phyloP scores from a whole-genome alignment of 1,140 invertebrate genomes.

The Dendrolimus kikuchii region DNA sequence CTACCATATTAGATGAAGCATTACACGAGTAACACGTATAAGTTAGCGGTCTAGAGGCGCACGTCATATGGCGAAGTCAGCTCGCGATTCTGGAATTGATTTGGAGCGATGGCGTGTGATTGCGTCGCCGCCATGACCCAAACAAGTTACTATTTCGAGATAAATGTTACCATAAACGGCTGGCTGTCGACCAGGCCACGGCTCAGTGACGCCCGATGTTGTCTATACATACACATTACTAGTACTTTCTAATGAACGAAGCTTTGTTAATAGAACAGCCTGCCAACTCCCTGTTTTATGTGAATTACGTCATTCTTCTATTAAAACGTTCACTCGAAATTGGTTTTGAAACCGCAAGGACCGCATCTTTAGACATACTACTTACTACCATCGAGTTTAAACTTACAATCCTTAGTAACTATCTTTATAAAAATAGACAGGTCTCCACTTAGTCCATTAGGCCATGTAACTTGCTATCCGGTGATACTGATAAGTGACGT shows the following conservation, averaged over 20 bases:
- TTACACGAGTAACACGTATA: too few relatives aligned
- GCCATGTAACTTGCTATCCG: too few relatives aligned
- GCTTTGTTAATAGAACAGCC: slow-evolving; percentile 8
- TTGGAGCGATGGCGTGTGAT: slow-evolving; percentile 54
- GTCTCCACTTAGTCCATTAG: too few relatives aligned
- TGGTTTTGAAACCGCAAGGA: too few relatives aligned
- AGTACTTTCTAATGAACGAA: slow-evolving; percentile 49
- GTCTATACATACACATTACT: slow-evolving; percentile 18
- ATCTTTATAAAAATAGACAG: too few relatives aligned
- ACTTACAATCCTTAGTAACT: too few relatives aligned
- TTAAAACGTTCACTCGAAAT: slow-evolving; percentile 3
- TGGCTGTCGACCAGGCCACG: slow-evolving; percentile 28
- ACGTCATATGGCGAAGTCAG: slow-evolving; percentile 16
- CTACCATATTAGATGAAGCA: too few relatives aligned
- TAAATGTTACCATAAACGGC: slow-evolving; percentile 65
- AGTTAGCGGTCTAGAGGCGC: too few relatives aligned
- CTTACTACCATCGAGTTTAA: too few relatives aligned
- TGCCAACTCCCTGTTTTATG: slow-evolving; percentile 6
- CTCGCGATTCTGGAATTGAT: slow-evolving; percentile 42
- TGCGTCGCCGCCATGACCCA: slow-evolving; percentile 52
- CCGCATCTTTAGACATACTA: too few relatives aligned
- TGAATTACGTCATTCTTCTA: neutral
- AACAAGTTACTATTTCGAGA: slow-evolving; percentile 67
- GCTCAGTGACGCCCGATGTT: slow-evolving; percentile 23
- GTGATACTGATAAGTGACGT: too few relatives aligned